Evolutionary conservation across 23 tunicate genomes (phyloP).

Genomic region (Styela clava): DNA sequence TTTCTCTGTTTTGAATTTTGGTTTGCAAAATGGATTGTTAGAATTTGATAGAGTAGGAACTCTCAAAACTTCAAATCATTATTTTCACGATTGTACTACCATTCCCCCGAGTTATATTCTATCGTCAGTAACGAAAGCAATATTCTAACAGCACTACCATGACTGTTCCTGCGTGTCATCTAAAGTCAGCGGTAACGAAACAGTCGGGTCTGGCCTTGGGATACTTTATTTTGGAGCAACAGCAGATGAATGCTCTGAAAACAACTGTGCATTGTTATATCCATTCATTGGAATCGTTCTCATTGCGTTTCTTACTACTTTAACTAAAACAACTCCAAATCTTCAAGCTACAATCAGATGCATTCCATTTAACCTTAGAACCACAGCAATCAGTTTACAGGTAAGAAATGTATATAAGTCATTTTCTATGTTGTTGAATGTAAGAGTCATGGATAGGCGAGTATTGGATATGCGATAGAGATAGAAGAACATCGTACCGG

Average conservation of each 20-base stretch:
- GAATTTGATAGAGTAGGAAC: no score
- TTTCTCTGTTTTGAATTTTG: no score
- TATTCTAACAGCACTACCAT: not conserved
- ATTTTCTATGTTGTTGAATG: no score
- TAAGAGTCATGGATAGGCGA: no score
- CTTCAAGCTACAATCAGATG: constrained; percentile 34
- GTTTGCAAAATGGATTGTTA: no score
- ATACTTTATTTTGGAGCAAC: not conserved
- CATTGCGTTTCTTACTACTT: not conserved
- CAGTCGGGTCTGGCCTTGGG: not conserved
- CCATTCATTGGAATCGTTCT: constrained; percentile 9
- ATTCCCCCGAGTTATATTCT: no score
- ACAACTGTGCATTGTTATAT: not conserved
- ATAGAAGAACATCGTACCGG: no score
- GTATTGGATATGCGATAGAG: no score
- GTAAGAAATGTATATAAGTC: no score
- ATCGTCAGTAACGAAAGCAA: no score
- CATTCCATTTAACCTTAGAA: constrained; percentile 28
- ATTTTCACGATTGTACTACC: no score
- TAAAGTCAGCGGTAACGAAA: not conserved
- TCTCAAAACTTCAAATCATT: no score
- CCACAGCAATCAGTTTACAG: constrained; percentile 29
- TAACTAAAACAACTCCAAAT: constrained; percentile 15
- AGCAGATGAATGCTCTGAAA: constrained; percentile 4
- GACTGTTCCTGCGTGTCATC: not conserved